Percentiles rank a stretch among this genome's conserved stretches.
These are phyloP conservation scores for Volucella bombylans DNA, from an alignment of 2,888 invertebrate species.

Conservation along the genomic window DNA sequence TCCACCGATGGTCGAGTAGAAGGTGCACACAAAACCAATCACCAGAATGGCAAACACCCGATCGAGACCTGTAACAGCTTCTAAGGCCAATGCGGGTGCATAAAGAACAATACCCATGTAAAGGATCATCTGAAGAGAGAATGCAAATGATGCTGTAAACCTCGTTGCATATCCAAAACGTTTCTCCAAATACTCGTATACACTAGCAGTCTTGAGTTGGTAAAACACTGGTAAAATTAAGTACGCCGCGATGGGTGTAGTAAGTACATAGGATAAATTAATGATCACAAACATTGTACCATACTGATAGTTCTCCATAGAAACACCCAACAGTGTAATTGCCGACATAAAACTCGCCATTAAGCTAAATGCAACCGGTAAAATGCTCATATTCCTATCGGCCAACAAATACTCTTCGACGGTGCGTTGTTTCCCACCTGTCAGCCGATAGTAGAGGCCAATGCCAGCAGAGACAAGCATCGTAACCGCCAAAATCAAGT, in stretches of 20 bases:
- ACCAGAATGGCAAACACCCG: constrained; percentile 88
- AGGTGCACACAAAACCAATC: constrained; percentile 89
- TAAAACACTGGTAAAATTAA: constrained; percentile 93
- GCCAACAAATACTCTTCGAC: constrained; percentile 93
- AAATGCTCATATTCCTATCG: constrained; percentile 89
- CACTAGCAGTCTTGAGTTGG: constrained; percentile 91
- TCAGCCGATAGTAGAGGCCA: constrained; percentile 92
- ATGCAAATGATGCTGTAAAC: constrained; percentile 90
- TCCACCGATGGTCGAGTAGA: constrained; percentile 93
- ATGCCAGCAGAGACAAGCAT: constrained; percentile 89
- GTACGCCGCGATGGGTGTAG: constrained; percentile 90
- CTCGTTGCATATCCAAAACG: constrained; percentile 91
- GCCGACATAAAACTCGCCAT: constrained; percentile 98
- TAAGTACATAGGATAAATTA: constrained; percentile 89
- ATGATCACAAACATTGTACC: constrained; percentile 91
- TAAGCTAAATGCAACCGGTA: constrained; percentile 92
- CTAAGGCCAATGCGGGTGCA: constrained; percentile 95
- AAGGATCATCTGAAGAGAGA: constrained; percentile 93
- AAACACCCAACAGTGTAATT: constrained; percentile 93
- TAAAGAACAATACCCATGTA: constrained; percentile 96
- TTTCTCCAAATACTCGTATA: constrained; percentile 95
- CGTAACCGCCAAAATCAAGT: constrained; percentile 88
- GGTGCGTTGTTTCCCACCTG: constrained; percentile 92
- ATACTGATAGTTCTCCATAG: constrained; percentile 92
- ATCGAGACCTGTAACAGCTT: constrained; percentile 91